These are phyloP conservation scores for Ranitomeya imitator DNA, from an alignment of 2,113 vertebrate genomes.

Conservation along the genomic window DNA sequence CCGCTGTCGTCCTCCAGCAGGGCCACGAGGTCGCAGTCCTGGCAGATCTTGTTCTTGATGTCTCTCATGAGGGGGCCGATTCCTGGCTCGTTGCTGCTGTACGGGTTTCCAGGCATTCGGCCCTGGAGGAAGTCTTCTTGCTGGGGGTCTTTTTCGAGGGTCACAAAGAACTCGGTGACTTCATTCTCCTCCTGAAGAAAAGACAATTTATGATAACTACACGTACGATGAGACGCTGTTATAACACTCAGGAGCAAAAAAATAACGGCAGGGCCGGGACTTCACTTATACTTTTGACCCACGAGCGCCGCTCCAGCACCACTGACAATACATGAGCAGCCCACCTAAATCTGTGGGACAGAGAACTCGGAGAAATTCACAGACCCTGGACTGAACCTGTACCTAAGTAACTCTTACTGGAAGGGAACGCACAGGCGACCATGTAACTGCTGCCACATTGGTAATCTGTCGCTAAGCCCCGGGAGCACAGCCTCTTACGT, in stretches of 20 bases:
- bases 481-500: too few species aligned
- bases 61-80: constrained; percentile 96
- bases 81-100: constrained; percentile 96
- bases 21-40: constrained; percentile 97
- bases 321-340: background rate
- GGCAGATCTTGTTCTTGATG: constrained; percentile 99
- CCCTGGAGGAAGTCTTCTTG: constrained; percentile 98
- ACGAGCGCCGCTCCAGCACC: too few species aligned
- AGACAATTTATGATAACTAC: background rate
- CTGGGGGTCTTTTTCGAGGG: constrained; percentile 97
- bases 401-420: too few species aligned
- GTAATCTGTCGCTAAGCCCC: too few species aligned
- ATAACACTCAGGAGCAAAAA: too few species aligned
- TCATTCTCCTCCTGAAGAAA: constrained; percentile 92
- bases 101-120: constrained; percentile 97
- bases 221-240: too few species aligned
- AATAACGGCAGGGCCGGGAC: too few species aligned
- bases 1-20: constrained; percentile 97
- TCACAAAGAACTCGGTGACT: constrained; percentile 98
- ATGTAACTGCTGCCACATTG: background rate
- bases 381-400: too few species aligned
- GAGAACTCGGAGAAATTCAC: background rate
- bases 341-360: background rate
- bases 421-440: background rate
- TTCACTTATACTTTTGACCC: too few species aligned